Evolutionary conservation across 2,797 vertebrate genomes (phyloP).

Genomic region (Neoniphon sammara): DNA sequence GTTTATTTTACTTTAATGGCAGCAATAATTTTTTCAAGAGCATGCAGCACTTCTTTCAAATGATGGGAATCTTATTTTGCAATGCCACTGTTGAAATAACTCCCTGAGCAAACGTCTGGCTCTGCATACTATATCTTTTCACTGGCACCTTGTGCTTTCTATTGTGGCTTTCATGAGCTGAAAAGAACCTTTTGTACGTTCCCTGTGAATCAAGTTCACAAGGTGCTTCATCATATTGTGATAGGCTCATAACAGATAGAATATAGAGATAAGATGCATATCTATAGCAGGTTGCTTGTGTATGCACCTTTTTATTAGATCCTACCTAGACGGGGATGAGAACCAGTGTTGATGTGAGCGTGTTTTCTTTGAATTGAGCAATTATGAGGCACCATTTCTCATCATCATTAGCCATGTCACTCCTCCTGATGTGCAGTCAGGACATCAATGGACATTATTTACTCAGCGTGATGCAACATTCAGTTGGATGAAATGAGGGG

Average conservation of each 20-base stretch:
- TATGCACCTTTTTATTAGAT: background rate
- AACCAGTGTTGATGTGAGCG: background rate
- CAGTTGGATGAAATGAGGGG: no score
- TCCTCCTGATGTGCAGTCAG: background rate
- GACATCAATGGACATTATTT: background rate
- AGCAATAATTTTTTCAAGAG: no score
- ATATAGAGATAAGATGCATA: constrained; percentile 23
- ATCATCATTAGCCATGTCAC: constrained; percentile 16
- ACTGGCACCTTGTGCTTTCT: constrained; percentile 1
- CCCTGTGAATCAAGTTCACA: constrained; percentile 21
- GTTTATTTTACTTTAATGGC: no score
- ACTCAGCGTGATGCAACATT: no score
- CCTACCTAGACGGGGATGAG: background rate
- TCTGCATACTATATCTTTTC: constrained; percentile 7
- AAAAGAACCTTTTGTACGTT: constrained; percentile 1
- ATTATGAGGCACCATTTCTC: constrained; percentile 5
- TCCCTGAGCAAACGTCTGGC: background rate
- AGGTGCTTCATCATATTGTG: constrained; percentile 25
- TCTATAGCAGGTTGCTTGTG: constrained; percentile 24
- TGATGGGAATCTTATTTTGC: background rate
- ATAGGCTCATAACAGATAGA: constrained; percentile 28
- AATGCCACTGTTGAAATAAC: constrained; percentile 13
- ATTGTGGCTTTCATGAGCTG: constrained; percentile 24
- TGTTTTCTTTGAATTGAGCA: no score
- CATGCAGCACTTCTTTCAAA: background rate